Conservation (phyloP, 2,797 vertebrate genomes). For the Lithobates sylvaticus region DNA sequence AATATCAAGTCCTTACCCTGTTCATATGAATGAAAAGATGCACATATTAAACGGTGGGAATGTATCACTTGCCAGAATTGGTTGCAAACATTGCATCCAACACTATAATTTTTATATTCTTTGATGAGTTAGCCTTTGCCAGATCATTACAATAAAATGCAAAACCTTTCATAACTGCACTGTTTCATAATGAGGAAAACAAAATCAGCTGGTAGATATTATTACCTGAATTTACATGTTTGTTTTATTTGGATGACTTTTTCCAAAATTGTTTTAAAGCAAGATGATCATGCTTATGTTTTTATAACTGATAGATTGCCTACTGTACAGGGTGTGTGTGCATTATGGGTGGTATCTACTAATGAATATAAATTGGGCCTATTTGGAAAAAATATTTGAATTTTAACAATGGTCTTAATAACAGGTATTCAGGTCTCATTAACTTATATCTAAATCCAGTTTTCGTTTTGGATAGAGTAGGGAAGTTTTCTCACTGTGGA, state of each 20-base stretch:
- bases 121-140: constrained; percentile 17
- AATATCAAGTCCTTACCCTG: not conserved
- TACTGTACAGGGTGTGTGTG: not conserved
- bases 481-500: too few species aligned
- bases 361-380: not conserved
- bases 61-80: constrained; percentile 12
- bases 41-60: not conserved
- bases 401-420: too few species aligned
- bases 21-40: not conserved
- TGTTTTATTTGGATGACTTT: not conserved
- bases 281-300: not conserved
- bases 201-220: constrained; percentile 30
- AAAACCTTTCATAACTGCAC: constrained; percentile 9
- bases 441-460: too few species aligned
- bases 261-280: not conserved
- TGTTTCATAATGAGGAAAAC: constrained; percentile 23
- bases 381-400: not conserved
- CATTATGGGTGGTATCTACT: not conserved
- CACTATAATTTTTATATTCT: constrained; percentile 31
- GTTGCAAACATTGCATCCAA: constrained; percentile 15
- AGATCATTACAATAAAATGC: constrained; percentile 34
- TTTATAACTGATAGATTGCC: not conserved
- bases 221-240: not conserved
- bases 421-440: too few species aligned
- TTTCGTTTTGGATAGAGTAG: too few species aligned